Evolutionary conservation across 1,140 invertebrate genomes (phyloP), one percentile per base, ranked within the genome.

Genomic region (Pseudomyrmex gracilis): DNA sequence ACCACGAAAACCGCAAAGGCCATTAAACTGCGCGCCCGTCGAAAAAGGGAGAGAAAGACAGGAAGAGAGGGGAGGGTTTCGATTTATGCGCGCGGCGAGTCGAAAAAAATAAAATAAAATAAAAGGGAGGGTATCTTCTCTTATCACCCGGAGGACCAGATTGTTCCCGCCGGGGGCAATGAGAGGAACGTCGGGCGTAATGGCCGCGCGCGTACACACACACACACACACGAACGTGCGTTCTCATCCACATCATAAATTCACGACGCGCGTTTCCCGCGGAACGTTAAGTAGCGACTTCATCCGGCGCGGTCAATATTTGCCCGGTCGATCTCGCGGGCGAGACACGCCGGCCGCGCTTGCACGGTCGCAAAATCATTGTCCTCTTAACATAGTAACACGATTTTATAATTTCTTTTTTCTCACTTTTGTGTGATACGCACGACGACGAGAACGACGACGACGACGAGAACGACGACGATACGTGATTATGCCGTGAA

Each of bases 301-400:
- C 84, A 85, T 85, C 80, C 71, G 80, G 63, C 47, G 58, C 34
- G 73, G 84, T 83, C 84, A 84, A n/a, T 64, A 74, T 22, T 61
- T 83, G 49, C 17, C n/a, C 64, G 55, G 15, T 20, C 71, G 58
- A 70, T 53, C 43, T 43, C 15, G 17, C 49, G 15, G 15, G 7
- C 47, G 55, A 34, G 15, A 80, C 45, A 43, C n/a, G 55, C 53
- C 53, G 53, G 20, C 49, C 2, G 66, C 43, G n/a, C n/a, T 13
- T 20, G 53, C 5, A 1, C 15, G 12, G 9, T 10, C 71, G 22
- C 0, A 13, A 24, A 77, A 49, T 15, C 67, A 0, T 71, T 64
- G 63, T 74, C 77, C 51, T 58, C 51, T 58, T 76, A 87, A 83
- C 85, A 87, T 15, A 76, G 84, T 87, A 85, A 83, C 85, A 86